Conservation (phyloP, 2,797 vertebrate species). For the Fringilla coelebs region DNA sequence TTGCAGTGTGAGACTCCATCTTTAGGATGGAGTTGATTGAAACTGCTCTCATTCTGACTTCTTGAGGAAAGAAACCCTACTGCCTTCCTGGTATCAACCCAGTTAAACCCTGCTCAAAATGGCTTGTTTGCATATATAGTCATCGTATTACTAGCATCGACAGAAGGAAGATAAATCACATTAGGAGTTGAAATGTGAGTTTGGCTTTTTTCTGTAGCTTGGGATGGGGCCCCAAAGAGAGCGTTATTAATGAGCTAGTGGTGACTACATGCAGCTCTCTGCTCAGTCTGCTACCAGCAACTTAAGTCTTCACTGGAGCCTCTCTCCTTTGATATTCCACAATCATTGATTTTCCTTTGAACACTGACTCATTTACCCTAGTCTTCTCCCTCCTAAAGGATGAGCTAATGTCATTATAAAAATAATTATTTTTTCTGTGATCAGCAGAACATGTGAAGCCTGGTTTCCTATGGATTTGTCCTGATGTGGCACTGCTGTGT, state of each 20-base stretch:
- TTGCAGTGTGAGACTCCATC: background rate
- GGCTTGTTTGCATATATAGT: background rate
- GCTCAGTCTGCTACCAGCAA: conserved; percentile 32
- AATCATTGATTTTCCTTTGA: conserved; percentile 41
- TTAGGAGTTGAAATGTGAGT: background rate
- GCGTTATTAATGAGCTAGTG: conserved; percentile 2
- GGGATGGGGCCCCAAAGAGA: background rate
- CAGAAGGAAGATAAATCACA: background rate
- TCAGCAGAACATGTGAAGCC: background rate
- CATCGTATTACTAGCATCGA: background rate
- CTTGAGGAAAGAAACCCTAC: background rate
- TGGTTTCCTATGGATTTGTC: background rate
- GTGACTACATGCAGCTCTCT: background rate
- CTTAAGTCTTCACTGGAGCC: conserved; percentile 5
- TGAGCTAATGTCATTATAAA: conserved; percentile 24
- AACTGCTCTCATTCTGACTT: background rate
- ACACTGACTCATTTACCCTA: background rate
- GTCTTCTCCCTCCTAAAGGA: background rate
- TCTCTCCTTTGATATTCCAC: conserved; percentile 9
- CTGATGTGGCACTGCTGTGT: background rate
- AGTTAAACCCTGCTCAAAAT: background rate
- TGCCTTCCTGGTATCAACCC: background rate
- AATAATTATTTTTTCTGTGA: background rate
- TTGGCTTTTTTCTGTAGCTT: conserved; percentile 6
- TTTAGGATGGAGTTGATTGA: background rate